A percentile compares a stretch with the other conserved stretches of the same genome.
These are phyloP conservation scores for Drosophila fulvimacula DNA, from an alignment of 2,888 invertebrate species.

Conservation along the genomic window DNA sequence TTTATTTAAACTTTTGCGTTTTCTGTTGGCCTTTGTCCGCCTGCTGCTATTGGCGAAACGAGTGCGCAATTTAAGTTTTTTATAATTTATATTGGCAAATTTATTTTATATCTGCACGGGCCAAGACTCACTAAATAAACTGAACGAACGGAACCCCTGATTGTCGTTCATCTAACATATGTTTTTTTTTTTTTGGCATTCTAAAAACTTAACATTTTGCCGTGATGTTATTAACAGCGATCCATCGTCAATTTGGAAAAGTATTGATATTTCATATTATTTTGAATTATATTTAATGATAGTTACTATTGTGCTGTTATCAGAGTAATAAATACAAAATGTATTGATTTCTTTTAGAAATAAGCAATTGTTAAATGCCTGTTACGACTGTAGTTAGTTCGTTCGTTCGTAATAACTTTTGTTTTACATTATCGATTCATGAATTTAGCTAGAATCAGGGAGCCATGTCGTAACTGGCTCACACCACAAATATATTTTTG, in stretches of 20 bases:
- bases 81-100: slow-evolving; percentile 40
- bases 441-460: background rate
- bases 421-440: background rate
- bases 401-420: background rate
- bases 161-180: slow-evolving; percentile 48
- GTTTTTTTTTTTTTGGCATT: slow-evolving; percentile 35
- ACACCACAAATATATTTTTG: too few relatives aligned
- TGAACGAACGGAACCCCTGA: slow-evolving; percentile 35
- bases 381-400: background rate
- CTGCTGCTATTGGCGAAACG: slow-evolving; percentile 22
- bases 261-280: too few relatives aligned
- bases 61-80: slow-evolving; percentile 30
- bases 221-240: slow-evolving; percentile 35
- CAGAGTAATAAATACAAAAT: background rate
- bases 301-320: background rate
- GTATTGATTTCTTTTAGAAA: background rate
- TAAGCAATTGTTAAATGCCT: background rate
- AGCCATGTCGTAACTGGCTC: background rate
- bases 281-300: background rate
- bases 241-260: background rate
- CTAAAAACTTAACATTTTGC: slow-evolving; percentile 20
- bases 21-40: slow-evolving; percentile 56
- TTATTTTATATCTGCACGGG: slow-evolving; percentile 33
- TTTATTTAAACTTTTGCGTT: slow-evolving; percentile 32
- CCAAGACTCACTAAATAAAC: slow-evolving; percentile 37